Conservation (phyloP, 2,888 invertebrate species). For the Latrodectus elegans region DNA sequence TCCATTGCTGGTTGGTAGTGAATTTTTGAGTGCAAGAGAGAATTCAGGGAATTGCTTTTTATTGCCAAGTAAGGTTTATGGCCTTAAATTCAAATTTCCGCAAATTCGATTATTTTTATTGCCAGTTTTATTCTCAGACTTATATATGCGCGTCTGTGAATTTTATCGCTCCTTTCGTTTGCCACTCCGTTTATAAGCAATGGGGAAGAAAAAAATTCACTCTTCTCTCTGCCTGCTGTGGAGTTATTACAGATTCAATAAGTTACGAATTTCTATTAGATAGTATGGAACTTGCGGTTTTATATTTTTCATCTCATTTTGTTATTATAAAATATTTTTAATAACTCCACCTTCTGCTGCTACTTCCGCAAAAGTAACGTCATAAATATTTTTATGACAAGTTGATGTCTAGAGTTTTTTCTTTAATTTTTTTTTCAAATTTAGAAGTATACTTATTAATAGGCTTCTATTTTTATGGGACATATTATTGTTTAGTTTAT, state of each 20-base stretch:
- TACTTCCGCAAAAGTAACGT: not conserved
- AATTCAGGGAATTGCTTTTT: conserved; percentile 20
- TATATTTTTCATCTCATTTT: not conserved
- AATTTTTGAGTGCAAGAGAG: not conserved
- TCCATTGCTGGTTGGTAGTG: not conserved
- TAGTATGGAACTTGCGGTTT: not conserved
- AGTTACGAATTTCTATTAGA: conserved; percentile 52
- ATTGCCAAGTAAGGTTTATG: conserved; percentile 37
- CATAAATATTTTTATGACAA: conserved; percentile 57
- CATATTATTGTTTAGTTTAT: not conserved
- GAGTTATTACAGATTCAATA: conserved; percentile 55
- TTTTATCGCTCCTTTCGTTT: conserved; percentile 44
- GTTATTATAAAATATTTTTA: conserved; percentile 32
- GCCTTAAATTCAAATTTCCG: conserved; percentile 62
- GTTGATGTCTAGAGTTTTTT: not conserved
- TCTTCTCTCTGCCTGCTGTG: conserved; percentile 11
- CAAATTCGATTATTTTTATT: conserved; percentile 56
- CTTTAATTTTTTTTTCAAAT: conserved; percentile 36
- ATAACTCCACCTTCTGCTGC: conserved; percentile 33
- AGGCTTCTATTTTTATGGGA: not conserved
- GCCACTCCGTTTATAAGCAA: not conserved
- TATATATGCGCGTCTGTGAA: conserved; percentile 13
- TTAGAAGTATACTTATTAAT: conserved; percentile 25
- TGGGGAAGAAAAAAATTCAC: not conserved
- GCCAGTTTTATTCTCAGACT: conserved; percentile 16